A percentile compares a stretch with the other conserved stretches of the same genome.
Conservation (phyloP, 2,888 invertebrate genomes). For the Polydrusus cervinus region DNA sequence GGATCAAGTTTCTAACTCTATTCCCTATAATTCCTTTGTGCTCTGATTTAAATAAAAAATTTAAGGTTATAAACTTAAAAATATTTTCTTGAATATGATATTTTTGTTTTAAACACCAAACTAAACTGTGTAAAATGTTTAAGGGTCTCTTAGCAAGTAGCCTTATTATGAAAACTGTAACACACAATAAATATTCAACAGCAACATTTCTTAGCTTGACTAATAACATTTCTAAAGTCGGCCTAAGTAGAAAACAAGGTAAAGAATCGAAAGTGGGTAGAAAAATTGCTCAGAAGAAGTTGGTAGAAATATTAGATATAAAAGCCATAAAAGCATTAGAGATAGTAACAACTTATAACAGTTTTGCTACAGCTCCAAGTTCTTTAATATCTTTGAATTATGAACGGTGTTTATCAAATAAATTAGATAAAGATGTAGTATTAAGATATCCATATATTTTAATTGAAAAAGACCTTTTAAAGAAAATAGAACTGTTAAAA, state of each 20-base stretch:
- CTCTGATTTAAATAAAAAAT: too few species aligned
- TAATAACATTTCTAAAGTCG: not conserved
- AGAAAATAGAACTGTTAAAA: constrained; percentile 32
- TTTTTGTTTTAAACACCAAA: not conserved
- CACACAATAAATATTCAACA: not conserved
- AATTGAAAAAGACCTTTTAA: constrained; percentile 8
- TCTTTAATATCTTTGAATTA: constrained; percentile 28
- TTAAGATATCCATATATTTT: constrained; percentile 38
- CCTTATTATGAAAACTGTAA: not conserved
- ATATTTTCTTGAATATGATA: too few species aligned
- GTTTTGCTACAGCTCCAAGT: constrained; percentile 5
- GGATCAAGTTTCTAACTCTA: too few species aligned
- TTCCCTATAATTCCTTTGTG: too few species aligned
- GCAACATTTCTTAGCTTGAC: not conserved
- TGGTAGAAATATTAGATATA: constrained; percentile 16
- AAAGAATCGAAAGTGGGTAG: constrained; percentile 4
- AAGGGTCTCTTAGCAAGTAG: not conserved
- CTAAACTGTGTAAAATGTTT: not conserved
- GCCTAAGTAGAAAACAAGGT: not conserved
- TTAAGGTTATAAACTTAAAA: too few species aligned
- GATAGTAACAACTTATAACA: constrained; percentile 27
- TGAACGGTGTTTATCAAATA: constrained; percentile 14
- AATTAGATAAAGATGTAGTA: constrained; percentile 10
- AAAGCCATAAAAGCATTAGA: constrained; percentile 29
- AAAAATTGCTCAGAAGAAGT: constrained; percentile 9